Percentiles rank a stretch among this genome's conserved stretches.
These are phyloP conservation scores for Cichladusa arquata DNA, from an alignment of 2,113 vertebrate species.

Conservation along the genomic window DNA sequence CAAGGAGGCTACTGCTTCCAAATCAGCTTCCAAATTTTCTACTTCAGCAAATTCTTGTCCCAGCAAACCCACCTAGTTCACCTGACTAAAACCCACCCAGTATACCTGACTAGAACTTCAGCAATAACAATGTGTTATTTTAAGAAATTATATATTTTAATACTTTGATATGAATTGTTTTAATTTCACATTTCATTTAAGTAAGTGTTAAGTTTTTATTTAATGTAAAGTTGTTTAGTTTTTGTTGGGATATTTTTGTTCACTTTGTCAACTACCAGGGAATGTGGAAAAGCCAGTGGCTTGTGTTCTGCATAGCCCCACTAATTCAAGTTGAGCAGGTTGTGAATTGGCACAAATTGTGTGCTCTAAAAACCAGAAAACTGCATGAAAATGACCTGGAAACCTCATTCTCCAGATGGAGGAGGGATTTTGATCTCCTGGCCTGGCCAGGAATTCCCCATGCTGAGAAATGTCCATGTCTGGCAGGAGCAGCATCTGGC, in stretches of 20 bases:
- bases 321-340: background rate
- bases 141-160: background rate
- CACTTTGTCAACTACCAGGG: fast-evolving
- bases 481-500: background rate
- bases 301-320: background rate
- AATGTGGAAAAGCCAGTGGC: background rate
- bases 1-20: background rate
- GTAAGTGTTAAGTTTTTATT: background rate
- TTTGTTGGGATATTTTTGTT: fast-evolving
- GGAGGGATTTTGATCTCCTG: background rate
- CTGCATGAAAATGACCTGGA: background rate
- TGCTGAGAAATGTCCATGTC: background rate
- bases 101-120: background rate
- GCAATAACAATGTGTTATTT: background rate
- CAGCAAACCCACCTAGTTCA: background rate
- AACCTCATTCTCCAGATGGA: background rate
- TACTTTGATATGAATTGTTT: background rate
- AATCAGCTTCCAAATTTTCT: background rate
- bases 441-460: background rate
- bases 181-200: background rate
- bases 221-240: background rate
- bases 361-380: background rate
- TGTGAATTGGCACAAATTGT: background rate
- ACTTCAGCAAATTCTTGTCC: background rate
- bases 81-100: background rate